A percentile compares a stretch with the other conserved stretches of the same genome.
Evolutionary conservation across 2,888 invertebrate genomes (phyloP).

Genomic region (Silvanus unidentatus): DNA sequence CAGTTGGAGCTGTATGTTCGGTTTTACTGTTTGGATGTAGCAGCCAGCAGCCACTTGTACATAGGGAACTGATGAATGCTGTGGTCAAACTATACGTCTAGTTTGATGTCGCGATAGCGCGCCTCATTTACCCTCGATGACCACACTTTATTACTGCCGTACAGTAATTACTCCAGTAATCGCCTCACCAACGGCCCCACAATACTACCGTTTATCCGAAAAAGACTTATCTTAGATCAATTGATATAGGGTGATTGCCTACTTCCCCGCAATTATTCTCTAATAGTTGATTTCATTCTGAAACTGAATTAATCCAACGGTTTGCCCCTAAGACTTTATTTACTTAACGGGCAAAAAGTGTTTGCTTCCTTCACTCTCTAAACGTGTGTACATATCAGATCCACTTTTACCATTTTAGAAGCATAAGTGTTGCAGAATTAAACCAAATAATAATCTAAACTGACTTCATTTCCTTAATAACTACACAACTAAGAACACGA

Average conservation of each 20-base stretch:
- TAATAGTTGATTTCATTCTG: too few species aligned
- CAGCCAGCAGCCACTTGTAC: not conserved
- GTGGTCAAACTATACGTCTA: slow-evolving; percentile 17
- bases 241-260: not conserved
- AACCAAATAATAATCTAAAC: too few species aligned
- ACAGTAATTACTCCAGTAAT: slow-evolving; percentile 44
- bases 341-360: too few species aligned
- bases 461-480: too few species aligned
- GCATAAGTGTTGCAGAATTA: too few species aligned
- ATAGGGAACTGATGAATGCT: slow-evolving; percentile 10
- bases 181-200: slow-evolving; percentile 29
- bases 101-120: slow-evolving; percentile 39
- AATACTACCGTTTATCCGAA: slow-evolving; percentile 22
- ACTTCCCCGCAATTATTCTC: not conserved
- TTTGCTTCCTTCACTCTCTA: too few species aligned
- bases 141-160: slow-evolving; percentile 41
- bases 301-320: too few species aligned
- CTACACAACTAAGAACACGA: too few species aligned
- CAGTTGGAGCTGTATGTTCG: not conserved
- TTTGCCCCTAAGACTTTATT: too few species aligned
- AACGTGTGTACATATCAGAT: too few species aligned
- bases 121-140: slow-evolving; percentile 43
- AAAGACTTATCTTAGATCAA: slow-evolving; percentile 20
- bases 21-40: slow-evolving; percentile 1
- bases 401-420: too few species aligned